phyloP scores from a whole-genome alignment of 2,888 invertebrate species.

The Caenorhabditis zanzibari region DNA sequence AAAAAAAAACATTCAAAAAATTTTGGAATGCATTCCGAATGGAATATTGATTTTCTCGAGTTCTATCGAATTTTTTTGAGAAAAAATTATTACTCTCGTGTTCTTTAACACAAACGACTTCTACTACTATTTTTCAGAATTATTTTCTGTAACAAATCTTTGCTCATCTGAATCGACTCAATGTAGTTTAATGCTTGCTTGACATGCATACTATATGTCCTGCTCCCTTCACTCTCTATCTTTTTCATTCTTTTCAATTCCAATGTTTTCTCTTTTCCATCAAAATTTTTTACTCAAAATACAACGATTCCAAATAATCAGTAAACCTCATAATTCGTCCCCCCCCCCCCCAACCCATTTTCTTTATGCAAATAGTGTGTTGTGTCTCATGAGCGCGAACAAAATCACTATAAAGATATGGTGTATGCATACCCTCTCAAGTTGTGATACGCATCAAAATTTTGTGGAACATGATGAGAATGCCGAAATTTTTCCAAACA shows the following conservation, averaged over 20 bases:
- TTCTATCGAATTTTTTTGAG: no score
- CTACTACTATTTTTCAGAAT: no score
- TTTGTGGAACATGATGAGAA: constrained; percentile 44
- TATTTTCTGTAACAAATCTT: no score
- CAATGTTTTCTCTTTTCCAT: constrained; percentile 8
- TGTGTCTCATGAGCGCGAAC: constrained; percentile 58
- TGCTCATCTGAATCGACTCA: background rate
- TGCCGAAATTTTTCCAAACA: constrained; percentile 16
- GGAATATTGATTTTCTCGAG: no score
- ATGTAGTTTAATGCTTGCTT: constrained; percentile 43
- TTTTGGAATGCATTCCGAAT: no score
- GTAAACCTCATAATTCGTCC: no score
- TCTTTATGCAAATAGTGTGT: constrained; percentile 48
- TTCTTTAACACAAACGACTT: no score
- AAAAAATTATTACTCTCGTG: no score
- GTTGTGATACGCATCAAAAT: constrained; percentile 57
- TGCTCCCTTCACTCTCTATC: background rate
- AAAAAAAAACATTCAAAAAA: no score
- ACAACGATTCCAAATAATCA: constrained; percentile 8
- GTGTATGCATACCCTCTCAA: constrained; percentile 61
- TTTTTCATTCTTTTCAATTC: constrained; percentile 14
- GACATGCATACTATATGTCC: constrained; percentile 63
- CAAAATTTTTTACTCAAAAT: background rate
- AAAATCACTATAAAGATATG: constrained; percentile 55
- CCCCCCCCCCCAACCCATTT: constrained; percentile 10